phyloP scores from a whole-genome alignment of 2,797 vertebrate species.

The Brachymystax lenok region DNA sequence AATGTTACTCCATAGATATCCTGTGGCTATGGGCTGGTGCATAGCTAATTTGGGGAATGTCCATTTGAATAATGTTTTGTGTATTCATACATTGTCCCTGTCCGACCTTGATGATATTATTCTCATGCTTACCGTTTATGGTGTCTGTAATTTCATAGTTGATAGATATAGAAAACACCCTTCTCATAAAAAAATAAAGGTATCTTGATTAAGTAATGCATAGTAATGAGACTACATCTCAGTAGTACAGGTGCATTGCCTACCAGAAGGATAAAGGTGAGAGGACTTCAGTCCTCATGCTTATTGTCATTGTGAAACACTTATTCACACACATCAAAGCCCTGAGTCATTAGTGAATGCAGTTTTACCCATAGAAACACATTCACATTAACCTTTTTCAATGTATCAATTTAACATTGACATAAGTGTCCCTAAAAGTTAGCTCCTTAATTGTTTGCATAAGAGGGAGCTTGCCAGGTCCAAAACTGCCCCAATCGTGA shows the following conservation, averaged over 20 bases:
- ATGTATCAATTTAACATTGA: neutral
- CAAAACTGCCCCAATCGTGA: neutral
- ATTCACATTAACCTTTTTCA: neutral
- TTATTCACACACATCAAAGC: neutral
- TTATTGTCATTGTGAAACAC: constrained; percentile 7
- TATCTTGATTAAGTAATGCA: neutral
- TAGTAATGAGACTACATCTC: neutral
- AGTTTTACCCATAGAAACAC: neutral
- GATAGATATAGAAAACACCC: constrained; percentile 49
- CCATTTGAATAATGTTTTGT: constrained; percentile 55
- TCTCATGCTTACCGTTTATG: constrained; percentile 48
- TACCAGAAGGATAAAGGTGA: neutral
- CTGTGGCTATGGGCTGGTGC: constrained; percentile 45
- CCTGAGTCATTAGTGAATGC: neutral
- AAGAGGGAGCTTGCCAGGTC: neutral
- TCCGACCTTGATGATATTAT: neutral
- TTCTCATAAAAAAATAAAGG: neutral
- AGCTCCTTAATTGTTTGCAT: neutral
- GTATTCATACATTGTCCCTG: constrained; percentile 66
- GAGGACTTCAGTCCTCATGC: neutral
- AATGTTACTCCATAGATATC: constrained; percentile 21
- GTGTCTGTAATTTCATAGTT: constrained; percentile 55
- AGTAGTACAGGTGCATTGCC: neutral
- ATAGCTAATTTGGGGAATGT: constrained; percentile 33
- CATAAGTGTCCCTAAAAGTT: neutral